A percentile compares a stretch with the other conserved stretches of the same genome.
Evolutionary conservation across 2,888 invertebrate genomes (phyloP).

Genomic region (Odontocerum albicorne): DNA sequence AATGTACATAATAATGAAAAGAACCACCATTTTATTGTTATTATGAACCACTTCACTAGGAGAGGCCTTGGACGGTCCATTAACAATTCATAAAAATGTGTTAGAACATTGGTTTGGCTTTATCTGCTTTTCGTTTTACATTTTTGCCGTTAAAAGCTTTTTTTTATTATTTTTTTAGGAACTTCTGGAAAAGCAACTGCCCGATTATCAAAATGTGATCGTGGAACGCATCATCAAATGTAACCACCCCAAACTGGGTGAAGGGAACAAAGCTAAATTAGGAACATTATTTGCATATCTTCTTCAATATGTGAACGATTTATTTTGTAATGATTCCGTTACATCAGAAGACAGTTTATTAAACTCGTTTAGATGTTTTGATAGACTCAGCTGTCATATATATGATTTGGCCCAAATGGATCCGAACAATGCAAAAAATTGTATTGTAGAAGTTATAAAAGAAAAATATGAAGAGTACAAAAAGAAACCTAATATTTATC

Average conservation of each 20-base stretch:
- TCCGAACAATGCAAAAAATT: constrained; percentile 66
- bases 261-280: constrained; percentile 76
- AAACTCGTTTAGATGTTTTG: constrained; percentile 61
- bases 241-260: constrained; percentile 79
- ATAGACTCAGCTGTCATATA: constrained; percentile 59
- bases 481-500: constrained; percentile 61
- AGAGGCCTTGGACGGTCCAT: no score
- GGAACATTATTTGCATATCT: constrained; percentile 73
- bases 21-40: no score
- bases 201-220: constrained; percentile 68
- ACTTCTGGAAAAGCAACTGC: constrained; percentile 61
- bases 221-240: constrained; percentile 84
- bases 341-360: constrained; percentile 46
- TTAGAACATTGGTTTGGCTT: no score
- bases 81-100: no score
- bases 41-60: no score
- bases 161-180: constrained; percentile 52
- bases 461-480: constrained; percentile 70
- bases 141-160: no score
- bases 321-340: constrained; percentile 49
- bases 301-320: constrained; percentile 75
- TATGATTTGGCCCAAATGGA: constrained; percentile 73
- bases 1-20: no score
- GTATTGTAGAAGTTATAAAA: constrained; percentile 68
- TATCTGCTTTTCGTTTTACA: no score